A percentile compares a stretch with the other conserved stretches of the same genome.
phyloP scores from a whole-genome alignment of 2,888 invertebrate species.

The Machimus atricapillus region DNA sequence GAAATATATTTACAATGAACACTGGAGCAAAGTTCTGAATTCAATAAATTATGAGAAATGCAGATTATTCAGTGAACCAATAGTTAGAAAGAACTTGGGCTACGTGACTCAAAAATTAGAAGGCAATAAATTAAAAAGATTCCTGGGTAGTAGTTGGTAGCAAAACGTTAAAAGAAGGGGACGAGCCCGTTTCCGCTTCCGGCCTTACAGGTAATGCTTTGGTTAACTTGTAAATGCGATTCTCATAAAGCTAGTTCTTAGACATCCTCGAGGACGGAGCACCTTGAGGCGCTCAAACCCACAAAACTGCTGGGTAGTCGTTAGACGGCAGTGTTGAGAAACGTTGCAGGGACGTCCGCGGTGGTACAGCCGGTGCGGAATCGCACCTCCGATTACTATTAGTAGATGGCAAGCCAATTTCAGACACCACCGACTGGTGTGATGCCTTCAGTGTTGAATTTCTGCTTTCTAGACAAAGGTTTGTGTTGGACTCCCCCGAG shows the following conservation, averaged over 20 bases:
- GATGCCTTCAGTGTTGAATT: conserved; percentile 58
- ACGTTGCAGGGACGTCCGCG: conserved; percentile 41
- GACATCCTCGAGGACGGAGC: conserved; percentile 6
- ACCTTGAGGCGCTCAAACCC: conserved; percentile 46
- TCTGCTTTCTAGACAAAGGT: conserved; percentile 53
- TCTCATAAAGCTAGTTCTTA: conserved; percentile 22
- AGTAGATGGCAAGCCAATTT: conserved; percentile 37
- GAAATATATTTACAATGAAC: conserved; percentile 20
- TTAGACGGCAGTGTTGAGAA: conserved; percentile 42
- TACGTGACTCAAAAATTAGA: background rate
- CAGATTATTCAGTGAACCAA: background rate
- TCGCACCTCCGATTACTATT: conserved; percentile 46
- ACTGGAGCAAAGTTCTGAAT: background rate
- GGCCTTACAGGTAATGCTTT: conserved; percentile 28
- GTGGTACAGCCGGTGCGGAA: conserved; percentile 46
- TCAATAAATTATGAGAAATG: conserved; percentile 40
- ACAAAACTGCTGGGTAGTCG: conserved; percentile 48
- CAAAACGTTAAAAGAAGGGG: background rate
- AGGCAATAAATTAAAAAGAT: conserved; percentile 18
- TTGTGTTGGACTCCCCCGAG: conserved; percentile 46
- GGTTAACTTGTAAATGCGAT: conserved; percentile 42
- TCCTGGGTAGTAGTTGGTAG: background rate
- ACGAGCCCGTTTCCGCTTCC: background rate
- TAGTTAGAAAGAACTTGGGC: background rate
- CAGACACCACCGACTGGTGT: background rate